These are phyloP conservation scores for Neosilurus mollespiculum DNA, from an alignment of 2,797 vertebrate species.

Conservation along the genomic window DNA sequence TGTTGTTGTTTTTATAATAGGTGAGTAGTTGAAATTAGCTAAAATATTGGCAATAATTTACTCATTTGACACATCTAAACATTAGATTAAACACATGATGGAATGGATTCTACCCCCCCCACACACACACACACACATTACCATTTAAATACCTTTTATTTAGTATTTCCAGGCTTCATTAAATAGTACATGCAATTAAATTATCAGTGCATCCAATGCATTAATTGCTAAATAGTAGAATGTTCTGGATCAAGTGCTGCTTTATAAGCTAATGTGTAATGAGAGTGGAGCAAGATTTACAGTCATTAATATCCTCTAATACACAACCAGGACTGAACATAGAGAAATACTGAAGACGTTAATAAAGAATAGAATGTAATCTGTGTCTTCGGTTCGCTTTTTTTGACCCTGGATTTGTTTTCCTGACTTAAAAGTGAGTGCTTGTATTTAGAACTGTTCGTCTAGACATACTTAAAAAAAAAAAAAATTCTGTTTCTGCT, in stretches of 20 bases:
- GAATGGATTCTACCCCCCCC: not conserved
- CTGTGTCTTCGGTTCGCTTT: not conserved
- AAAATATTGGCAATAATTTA: not conserved
- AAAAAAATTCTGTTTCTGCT: not conserved
- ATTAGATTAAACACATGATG: not conserved
- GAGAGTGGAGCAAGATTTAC: not conserved
- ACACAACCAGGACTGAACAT: not conserved
- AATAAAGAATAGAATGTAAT: not conserved
- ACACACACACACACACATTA: not conserved
- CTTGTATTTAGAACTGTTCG: not conserved
- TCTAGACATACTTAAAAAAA: not conserved
- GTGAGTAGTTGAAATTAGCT: not conserved
- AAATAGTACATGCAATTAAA: not conserved
- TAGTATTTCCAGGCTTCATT: not conserved
- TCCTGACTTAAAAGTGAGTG: not conserved
- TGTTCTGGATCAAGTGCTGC: not conserved
- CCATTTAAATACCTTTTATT: not conserved
- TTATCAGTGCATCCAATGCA: not conserved
- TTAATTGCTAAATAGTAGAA: not conserved
- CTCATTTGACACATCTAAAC: not conserved
- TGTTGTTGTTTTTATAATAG: too few species aligned
- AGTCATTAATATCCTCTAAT: not conserved
- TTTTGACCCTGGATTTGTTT: not conserved
- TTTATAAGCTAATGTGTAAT: not conserved
- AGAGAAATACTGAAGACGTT: not conserved